A percentile compares a stretch with the other conserved stretches of the same genome.
phyloP scores from a whole-genome alignment of 92 coral and sea anemone species.

The Umimayanthus kanabou region DNA sequence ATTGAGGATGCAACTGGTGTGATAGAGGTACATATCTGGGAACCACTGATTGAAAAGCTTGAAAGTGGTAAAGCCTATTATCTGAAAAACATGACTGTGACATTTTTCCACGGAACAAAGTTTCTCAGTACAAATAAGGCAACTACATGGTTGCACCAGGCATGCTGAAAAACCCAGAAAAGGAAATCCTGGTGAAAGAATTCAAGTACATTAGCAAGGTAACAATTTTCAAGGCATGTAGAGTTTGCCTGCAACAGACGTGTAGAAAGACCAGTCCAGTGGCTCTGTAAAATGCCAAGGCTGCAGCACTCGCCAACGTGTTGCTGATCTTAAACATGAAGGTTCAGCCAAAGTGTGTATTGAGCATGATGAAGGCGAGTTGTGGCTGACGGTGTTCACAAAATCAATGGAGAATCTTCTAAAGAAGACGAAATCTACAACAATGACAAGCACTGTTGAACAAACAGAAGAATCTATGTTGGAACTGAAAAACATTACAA shows the following conservation, averaged over 20 bases:
- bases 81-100: slow-evolving; percentile 39
- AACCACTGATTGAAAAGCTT: slow-evolving; percentile 19
- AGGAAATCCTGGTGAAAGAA: neutral
- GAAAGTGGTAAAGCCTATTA: slow-evolving; percentile 31
- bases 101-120: slow-evolving; percentile 22
- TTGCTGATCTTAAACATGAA: slow-evolving; percentile 22
- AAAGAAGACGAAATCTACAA: neutral
- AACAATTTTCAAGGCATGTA: slow-evolving; percentile 18
- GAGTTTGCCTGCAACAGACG: slow-evolving; percentile 38
- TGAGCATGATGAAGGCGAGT: slow-evolving; percentile 12
- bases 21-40: slow-evolving; percentile 35
- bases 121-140: slow-evolving; percentile 17
- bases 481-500: neutral
- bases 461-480: neutral
- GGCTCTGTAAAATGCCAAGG: slow-evolving; percentile 42
- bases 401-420: neutral
- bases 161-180: slow-evolving; percentile 8
- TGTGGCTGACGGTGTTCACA: slow-evolving; percentile 37
- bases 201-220: slow-evolving; percentile 38
- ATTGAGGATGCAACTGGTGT: slow-evolving; percentile 39
- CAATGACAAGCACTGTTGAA: neutral
- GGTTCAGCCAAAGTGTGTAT: slow-evolving; percentile 36
- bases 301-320: slow-evolving; percentile 25
- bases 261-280: neutral
- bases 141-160: slow-evolving; percentile 25